These are phyloP conservation scores for Hymenopus coronatus DNA, from an alignment of 2,888 invertebrate genomes.

Conservation along the genomic window DNA sequence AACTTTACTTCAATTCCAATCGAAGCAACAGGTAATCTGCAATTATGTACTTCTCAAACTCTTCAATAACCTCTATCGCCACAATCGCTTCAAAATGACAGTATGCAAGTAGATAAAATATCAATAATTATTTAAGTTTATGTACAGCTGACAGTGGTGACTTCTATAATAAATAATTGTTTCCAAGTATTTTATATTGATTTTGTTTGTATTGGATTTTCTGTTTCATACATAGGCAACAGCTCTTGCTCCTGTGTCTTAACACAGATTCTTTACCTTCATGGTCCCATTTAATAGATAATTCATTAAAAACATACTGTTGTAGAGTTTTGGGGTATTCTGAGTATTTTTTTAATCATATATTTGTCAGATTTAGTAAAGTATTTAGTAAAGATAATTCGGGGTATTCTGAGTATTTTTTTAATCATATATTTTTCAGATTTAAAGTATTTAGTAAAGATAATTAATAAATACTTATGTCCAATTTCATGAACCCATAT, in stretches of 20 bases:
- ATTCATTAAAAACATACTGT: neutral
- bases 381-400: neutral
- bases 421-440: neutral
- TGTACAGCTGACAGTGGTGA: neutral
- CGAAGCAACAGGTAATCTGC: neutral
- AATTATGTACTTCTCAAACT: neutral
- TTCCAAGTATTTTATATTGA: neutral
- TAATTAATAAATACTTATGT: neutral
- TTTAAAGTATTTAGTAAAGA: neutral
- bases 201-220: neutral
- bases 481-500: neutral
- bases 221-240: neutral
- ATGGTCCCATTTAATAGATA: neutral
- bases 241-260: neutral
- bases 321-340: neutral
- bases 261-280: neutral
- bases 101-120: neutral
- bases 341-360: neutral
- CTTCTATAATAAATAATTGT: neutral
- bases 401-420: neutral
- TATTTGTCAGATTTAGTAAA: neutral
- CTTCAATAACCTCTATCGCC: neutral
- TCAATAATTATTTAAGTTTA: neutral
- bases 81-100: neutral
- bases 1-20: neutral